phyloP scores from a whole-genome alignment of 2,888 invertebrate genomes.

The Cataglyphis cursor region DNA sequence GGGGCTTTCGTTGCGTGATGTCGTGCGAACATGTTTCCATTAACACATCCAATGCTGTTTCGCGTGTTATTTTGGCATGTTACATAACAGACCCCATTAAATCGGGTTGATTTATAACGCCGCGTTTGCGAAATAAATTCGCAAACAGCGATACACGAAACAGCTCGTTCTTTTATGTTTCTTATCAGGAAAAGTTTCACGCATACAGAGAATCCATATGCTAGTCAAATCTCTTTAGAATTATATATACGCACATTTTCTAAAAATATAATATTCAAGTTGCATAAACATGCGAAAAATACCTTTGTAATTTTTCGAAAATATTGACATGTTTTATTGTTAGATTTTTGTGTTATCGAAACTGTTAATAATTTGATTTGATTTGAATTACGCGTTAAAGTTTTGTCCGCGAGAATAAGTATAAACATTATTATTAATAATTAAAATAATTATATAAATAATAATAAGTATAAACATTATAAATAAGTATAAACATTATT shows the following conservation, averaged over 20 bases:
- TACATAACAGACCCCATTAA: constrained; percentile 50
- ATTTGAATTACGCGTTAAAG: neutral
- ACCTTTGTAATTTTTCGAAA: neutral
- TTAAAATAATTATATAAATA: too few relatives aligned
- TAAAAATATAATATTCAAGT: neutral
- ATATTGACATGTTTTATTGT: neutral
- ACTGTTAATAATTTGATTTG: neutral
- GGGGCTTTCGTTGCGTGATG: constrained; percentile 7
- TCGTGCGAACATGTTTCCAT: constrained; percentile 41
- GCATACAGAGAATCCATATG: too few relatives aligned
- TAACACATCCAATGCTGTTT: constrained; percentile 26
- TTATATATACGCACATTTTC: neutral
- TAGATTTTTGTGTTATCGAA: neutral
- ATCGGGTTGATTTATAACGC: constrained; percentile 41
- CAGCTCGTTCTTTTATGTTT: neutral
- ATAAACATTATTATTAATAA: neutral
- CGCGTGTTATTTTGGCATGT: constrained; percentile 49
- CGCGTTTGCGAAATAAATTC: constrained; percentile 33
- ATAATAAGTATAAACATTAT: too few relatives aligned
- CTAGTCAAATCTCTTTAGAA: neutral
- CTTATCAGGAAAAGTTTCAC: neutral
- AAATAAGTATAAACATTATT: neutral
- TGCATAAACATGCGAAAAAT: neutral
- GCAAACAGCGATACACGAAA: neutral
- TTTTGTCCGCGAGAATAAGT: neutral